Evolutionary conservation across 2,797 vertebrate species (phyloP), one percentile per base, ranked within the genome.

Genomic region (Netta rufina): DNA sequence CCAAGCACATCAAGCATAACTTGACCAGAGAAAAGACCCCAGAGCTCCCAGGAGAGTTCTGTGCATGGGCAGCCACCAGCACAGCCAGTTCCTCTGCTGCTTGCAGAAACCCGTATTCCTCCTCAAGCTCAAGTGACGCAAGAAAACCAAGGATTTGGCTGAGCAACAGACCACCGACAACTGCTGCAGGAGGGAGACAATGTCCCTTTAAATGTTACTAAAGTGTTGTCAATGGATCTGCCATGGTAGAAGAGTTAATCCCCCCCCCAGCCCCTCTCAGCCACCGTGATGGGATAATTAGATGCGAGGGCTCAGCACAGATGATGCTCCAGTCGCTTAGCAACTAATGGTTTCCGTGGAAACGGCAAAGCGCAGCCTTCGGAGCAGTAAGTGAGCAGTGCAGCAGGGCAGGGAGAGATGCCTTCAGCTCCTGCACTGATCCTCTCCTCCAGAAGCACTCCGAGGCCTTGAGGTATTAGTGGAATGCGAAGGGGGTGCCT

Each of bases 311-410:
- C 98, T 98, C 97, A 96, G 98, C 91, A 93, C 97, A 98, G 98
- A 98, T 98, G 98, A 99, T 98, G 98, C 98, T 97, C 94, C 98
- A 97, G 98, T 99, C 98, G 98, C 98, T 98, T 98, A 98, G 99
- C 98, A 99, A 99, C 98, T 98, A 98, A 98, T 98, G 98, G 98
- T 99, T 99, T 98, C 98, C 97, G 97, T 98, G 98, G 99, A 97
- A 98, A 99, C 94, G 93, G 97, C 96, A 97, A 98, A 98, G 98
- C 98, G 97, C 97, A 98, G 97, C 97, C 98, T 98, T 98, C 97
- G 58, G 97, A 97, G 97, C 97, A 97, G 98, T 94, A 96, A 98
- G 96, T 96, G 96, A 98, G 97, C 97, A 98, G 98, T 97, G 97
- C 96, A 95, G 96, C 96, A 97, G 95, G 97, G 97, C 97, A 97